Percentiles rank a stretch among this genome's conserved stretches.
Conservation (phyloP, 2,113 vertebrate genomes). For the Neogale vison region DNA sequence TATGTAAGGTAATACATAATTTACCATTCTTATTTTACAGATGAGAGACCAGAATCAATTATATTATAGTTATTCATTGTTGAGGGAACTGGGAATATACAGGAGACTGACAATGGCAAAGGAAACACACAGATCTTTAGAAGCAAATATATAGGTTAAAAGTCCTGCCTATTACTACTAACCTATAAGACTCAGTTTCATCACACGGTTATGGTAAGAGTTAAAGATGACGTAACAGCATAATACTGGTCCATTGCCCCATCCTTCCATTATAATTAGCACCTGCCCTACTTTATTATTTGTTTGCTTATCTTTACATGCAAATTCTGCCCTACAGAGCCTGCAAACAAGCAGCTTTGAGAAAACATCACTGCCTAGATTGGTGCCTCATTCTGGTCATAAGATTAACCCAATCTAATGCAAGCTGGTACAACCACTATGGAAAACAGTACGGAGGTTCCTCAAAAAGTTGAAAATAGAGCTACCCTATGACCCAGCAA, state of each 20-base stretch:
- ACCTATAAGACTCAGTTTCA: conserved; percentile 15
- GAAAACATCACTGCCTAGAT: not conserved
- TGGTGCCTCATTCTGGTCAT: not conserved
- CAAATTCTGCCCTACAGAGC: not conserved
- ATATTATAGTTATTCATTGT: not conserved
- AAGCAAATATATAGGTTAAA: not conserved
- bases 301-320: not conserved
- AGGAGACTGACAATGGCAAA: not conserved
- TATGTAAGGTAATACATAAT: not conserved
- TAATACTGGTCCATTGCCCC: not conserved
- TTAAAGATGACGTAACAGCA: not conserved
- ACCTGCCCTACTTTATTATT: not conserved
- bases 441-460: too few relatives aligned
- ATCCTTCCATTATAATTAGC: conserved; percentile 22
- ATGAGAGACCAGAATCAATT: not conserved
- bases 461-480: too few relatives aligned
- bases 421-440: too few relatives aligned
- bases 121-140: not conserved
- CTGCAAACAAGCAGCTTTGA: not conserved
- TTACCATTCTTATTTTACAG: not conserved
- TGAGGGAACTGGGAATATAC: not conserved
- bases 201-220: not conserved
- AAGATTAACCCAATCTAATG: not conserved
- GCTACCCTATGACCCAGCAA: too few relatives aligned
- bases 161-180: not conserved